These are phyloP conservation scores for Esox masquinongy DNA, from an alignment of 2,797 vertebrate genomes.

Conservation along the genomic window DNA sequence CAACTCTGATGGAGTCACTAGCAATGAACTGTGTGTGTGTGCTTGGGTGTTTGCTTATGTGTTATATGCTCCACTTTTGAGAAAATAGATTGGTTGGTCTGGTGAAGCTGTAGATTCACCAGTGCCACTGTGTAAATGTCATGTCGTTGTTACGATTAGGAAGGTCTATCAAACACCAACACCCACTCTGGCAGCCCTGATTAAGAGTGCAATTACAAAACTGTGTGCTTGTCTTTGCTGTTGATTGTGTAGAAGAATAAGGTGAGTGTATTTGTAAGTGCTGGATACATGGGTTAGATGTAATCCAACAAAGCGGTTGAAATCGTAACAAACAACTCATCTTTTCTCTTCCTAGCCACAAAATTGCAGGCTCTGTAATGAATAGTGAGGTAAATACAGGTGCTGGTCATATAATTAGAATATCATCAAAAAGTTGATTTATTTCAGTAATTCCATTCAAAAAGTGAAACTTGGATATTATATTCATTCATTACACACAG, in stretches of 20 bases:
- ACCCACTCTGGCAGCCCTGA: conserved; percentile 51
- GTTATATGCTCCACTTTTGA: not conserved
- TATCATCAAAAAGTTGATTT: no score
- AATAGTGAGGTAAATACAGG: not conserved
- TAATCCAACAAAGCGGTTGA: not conserved
- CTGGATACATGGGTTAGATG: not conserved
- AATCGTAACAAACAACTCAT: not conserved
- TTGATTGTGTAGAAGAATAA: not conserved
- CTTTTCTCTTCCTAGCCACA: not conserved
- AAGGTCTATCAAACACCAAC: conserved; percentile 35
- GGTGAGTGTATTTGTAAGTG: conserved; percentile 7
- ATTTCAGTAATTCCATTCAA: no score
- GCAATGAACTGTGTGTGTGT: conserved; percentile 4
- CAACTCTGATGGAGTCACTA: not conserved
- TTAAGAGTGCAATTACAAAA: conserved; percentile 53
- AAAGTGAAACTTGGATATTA: no score
- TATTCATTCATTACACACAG: no score
- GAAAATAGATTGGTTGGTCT: not conserved
- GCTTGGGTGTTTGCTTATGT: not conserved
- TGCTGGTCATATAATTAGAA: no score
- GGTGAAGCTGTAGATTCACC: conserved; percentile 48
- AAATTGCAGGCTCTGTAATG: not conserved
- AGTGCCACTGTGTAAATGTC: conserved; percentile 58
- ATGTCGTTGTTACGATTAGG: conserved; percentile 43
- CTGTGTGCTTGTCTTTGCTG: conserved; percentile 13